Base-by-base conservation (phyloP, 1,140 invertebrate species). In the Babylonia areolata region DNA sequence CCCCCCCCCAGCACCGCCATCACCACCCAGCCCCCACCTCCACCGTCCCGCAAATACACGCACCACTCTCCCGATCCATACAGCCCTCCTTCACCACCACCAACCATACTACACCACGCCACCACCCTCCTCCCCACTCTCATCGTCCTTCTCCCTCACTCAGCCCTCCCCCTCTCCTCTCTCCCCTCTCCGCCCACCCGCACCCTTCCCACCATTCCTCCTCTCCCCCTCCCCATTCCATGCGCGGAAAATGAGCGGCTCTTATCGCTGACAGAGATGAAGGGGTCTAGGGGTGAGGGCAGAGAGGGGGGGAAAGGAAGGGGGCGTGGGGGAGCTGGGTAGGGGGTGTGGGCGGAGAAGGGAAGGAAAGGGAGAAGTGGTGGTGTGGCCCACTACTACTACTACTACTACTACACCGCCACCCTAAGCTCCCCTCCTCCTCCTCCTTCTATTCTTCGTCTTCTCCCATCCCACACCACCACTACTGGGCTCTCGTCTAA, bases 181-280 rank as follows among this genome's bases (percentile, higher is more conserved):
- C 37, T 40, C n/a, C 28, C 58, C 15, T 23, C 33, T 35, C 79
- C 23, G 6, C 46, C 31, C 31, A 11, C 31, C 12, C 46, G 33
- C 46, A 2, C 2, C 23, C 2, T 35, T 17, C 28, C 79, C 35
- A n/a, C 33, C 20, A n/a, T 58, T 58, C 79, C 23, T 46, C 5
- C 81, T 2, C 81, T 51, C 79, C 9, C 79, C 9, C 78, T 42
- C 78, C 78, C n/a, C 54, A 37, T 33, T 20, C 81, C 64, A 69
- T 82, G 54, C 64, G 81, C 37, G 35, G 54, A 82, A 82, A 58
- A 69, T 69, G 81, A 69, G 81, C 51, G 81, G 81, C 64, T 64
- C 81, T 82, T 82, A 82, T 82, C 81, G 64, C 54, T 82, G 81
- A 82, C 75, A 40, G 75, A 82, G 79, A 69, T 37, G 81, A 58